A percentile compares a stretch with the other conserved stretches of the same genome.
phyloP scores from a whole-genome alignment of 1,140 invertebrate genomes.

The Drosophila dunni region DNA sequence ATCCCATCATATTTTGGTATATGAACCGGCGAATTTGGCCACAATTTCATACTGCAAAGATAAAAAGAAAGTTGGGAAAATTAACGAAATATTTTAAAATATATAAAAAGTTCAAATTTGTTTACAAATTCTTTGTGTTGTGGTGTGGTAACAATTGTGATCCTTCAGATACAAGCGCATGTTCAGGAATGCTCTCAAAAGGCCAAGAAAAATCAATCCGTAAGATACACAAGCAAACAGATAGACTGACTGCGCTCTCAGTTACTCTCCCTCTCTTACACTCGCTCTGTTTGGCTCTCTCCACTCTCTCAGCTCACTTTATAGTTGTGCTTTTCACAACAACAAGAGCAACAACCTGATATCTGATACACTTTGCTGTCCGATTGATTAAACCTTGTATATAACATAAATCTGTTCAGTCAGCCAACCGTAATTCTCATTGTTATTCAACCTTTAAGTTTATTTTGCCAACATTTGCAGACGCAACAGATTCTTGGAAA shows the following conservation, averaged over 20 bases:
- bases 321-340: background rate
- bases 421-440: constrained; percentile 38
- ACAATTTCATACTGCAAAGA: constrained; percentile 78
- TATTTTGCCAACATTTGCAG: constrained; percentile 9
- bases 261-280: constrained; percentile 20
- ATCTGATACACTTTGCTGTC: constrained; percentile 51
- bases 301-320: background rate
- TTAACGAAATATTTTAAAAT: background rate
- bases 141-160: constrained; percentile 44
- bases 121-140: constrained; percentile 63
- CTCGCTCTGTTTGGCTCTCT: constrained; percentile 3
- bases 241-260: background rate
- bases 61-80: background rate
- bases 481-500: constrained; percentile 8
- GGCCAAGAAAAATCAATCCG: constrained; percentile 17
- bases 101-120: background rate
- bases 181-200: constrained; percentile 62
- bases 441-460: constrained; percentile 28
- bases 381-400: constrained; percentile 39
- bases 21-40: constrained; percentile 84
- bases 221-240: constrained; percentile 27
- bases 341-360: background rate
- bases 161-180: constrained; percentile 77
- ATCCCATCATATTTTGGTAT: constrained; percentile 84
- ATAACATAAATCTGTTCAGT: constrained; percentile 19